A percentile compares a stretch with the other conserved stretches of the same genome.
Conservation (phyloP, 2,113 vertebrate genomes). For the Mus spicilegus region DNA sequence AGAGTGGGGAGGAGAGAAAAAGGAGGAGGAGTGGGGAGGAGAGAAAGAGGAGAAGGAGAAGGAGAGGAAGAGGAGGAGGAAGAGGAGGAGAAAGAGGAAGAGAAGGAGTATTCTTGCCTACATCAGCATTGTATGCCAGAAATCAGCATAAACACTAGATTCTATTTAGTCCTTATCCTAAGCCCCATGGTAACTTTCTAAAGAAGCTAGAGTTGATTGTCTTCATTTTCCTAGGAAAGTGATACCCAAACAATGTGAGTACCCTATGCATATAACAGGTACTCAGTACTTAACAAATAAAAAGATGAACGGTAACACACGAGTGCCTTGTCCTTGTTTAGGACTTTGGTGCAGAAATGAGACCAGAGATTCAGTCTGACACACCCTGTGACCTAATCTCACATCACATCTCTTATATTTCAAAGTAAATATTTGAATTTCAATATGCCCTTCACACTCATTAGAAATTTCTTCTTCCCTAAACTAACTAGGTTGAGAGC, state of each 20-base stretch:
- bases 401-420: neutral
- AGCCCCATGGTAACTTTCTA: neutral
- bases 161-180: neutral
- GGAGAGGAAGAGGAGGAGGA: neutral
- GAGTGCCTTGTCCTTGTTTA: neutral
- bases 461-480: neutral
- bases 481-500: slow-evolving; percentile 38
- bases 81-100: too few relatives aligned
- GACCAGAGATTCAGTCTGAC: neutral
- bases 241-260: neutral
- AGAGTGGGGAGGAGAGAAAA: neutral
- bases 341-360: neutral
- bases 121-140: neutral
- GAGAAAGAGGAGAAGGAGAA: neutral
- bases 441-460: neutral
- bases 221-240: neutral
- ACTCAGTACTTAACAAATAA: neutral
- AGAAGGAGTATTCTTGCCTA: neutral
- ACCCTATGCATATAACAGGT: neutral
- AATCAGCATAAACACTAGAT: neutral
- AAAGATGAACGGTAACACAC: neutral
- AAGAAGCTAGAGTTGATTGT: neutral
- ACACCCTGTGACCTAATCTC: neutral
- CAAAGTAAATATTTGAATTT: slow-evolving; percentile 58
- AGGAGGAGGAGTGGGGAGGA: neutral